Conservation (phyloP, 2,797 vertebrate species). For the Anisognathus igniventris region DNA sequence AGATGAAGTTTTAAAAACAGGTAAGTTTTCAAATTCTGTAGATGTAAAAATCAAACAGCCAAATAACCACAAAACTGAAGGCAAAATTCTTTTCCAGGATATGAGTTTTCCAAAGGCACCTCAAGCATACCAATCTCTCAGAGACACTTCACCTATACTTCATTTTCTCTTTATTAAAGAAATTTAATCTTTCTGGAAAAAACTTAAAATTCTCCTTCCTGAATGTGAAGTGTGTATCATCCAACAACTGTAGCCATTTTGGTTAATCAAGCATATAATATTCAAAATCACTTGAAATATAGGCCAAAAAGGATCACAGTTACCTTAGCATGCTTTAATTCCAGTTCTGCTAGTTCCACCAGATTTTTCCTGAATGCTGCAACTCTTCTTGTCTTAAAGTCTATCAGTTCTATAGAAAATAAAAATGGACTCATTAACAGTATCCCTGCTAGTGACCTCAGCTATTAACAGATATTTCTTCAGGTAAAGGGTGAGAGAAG, state of each 20-base stretch:
- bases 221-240: background rate
- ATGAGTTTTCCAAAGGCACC: background rate
- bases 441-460: background rate
- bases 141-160: background rate
- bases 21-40: background rate
- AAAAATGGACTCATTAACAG: background rate
- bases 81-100: background rate
- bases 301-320: background rate
- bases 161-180: background rate
- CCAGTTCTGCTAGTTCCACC: constrained; percentile 97
- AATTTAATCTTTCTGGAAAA: background rate
- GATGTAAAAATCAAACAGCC: background rate
- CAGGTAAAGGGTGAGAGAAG: background rate
- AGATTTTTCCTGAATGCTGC: constrained; percentile 97
- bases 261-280: background rate
- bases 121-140: background rate
- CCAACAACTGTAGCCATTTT: background rate
- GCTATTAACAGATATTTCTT: background rate
- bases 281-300: background rate
- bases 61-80: background rate
- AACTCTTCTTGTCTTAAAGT: constrained; percentile 98
- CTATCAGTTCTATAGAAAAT: constrained; percentile 85
- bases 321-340: constrained; percentile 98
- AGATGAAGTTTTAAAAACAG: background rate
- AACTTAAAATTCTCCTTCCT: background rate